These are phyloP conservation scores for Halictus quadricinctus DNA, from an alignment of 2,888 invertebrate genomes.

Conservation along the genomic window DNA sequence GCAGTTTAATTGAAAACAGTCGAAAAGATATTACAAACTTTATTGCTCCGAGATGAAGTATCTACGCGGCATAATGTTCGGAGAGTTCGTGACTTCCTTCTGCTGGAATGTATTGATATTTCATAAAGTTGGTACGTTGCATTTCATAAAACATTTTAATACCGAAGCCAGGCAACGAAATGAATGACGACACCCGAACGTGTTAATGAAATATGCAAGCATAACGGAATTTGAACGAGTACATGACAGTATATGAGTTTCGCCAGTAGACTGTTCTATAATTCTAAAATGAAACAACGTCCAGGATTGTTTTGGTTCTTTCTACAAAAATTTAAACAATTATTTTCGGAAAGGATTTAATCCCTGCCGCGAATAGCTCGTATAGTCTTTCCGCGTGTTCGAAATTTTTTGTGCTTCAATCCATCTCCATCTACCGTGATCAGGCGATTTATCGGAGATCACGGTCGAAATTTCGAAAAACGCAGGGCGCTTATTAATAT, in stretches of 20 bases:
- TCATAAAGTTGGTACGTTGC: background rate
- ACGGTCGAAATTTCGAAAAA: conserved; percentile 25
- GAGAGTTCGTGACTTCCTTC: background rate
- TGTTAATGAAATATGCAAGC: background rate
- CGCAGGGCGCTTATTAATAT: conserved; percentile 50
- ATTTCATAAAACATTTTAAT: background rate
- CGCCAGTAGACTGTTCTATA: background rate
- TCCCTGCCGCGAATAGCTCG: background rate
- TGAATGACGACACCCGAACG: background rate
- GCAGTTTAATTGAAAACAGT: background rate
- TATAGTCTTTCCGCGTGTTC: background rate
- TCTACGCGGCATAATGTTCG: background rate
- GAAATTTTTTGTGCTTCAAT: background rate
- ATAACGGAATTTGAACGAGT: background rate
- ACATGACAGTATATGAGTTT: background rate
- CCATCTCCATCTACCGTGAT: background rate
- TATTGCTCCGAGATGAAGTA: background rate
- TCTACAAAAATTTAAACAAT: background rate
- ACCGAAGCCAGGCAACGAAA: background rate
- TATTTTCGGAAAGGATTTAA: background rate
- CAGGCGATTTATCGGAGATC: conserved; percentile 1
- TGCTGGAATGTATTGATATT: background rate
- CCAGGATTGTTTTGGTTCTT: background rate
- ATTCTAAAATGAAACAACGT: background rate
- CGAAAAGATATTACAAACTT: background rate